phyloP scores from a whole-genome alignment of 2,113 vertebrate species.

The Camelus bactrianus region DNA sequence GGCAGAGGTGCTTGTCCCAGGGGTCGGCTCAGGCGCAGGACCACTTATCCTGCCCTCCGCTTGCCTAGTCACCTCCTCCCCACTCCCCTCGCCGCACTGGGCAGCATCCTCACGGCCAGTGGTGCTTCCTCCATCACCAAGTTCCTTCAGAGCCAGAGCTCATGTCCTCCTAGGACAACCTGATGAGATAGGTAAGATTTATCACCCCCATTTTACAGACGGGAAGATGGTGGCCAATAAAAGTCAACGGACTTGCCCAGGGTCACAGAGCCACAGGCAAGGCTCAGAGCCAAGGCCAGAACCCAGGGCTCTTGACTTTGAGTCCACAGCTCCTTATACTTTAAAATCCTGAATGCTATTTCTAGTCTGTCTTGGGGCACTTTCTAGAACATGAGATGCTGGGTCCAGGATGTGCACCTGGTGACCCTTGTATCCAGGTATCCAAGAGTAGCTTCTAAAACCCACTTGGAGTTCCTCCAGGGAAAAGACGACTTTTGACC shows the following conservation, averaged over 20 bases:
- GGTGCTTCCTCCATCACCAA: neutral
- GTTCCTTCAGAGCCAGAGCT: neutral
- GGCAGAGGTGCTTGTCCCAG: neutral
- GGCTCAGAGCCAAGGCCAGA: neutral
- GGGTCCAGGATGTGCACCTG: neutral
- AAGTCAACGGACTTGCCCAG: neutral
- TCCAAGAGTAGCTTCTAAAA: no score
- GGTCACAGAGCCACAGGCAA: neutral
- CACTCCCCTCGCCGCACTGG: rapidly evolving
- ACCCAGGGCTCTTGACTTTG: neutral
- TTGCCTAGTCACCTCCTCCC: neutral
- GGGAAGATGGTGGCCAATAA: neutral
- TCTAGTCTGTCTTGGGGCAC: neutral
- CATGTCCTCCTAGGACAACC: no score
- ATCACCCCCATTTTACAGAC: neutral
- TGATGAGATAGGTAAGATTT: neutral
- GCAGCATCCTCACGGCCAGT: neutral
- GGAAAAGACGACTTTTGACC: neutral
- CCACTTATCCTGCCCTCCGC: rapidly evolving
- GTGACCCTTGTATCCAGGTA: no score
- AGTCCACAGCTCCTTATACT: neutral
- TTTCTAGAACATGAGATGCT: neutral
- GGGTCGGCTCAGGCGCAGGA: neutral
- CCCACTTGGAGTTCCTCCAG: no score
- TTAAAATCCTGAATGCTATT: neutral